Evolutionary conservation across 2,888 invertebrate species (phyloP), one percentile per base, ranked within the genome.

Genomic region (Hedya salicella): DNA sequence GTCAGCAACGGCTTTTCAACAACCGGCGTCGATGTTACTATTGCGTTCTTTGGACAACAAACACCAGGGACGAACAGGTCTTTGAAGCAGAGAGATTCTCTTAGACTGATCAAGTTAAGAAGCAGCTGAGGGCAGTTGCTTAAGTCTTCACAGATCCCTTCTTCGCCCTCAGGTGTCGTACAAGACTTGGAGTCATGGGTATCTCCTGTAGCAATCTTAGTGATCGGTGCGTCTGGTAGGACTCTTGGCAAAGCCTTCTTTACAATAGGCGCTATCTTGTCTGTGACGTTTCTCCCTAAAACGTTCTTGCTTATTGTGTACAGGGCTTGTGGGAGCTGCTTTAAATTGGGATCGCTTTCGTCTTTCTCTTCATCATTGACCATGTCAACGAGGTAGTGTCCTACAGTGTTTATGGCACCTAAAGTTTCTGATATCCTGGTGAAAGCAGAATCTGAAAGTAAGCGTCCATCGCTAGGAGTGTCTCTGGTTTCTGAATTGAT

Each of bases 1-100:
- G 85, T 73, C 1, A 87, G 60, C 0, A 86, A 75, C 6, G 91
- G 88, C 21, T 79, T 87, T 68, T 92, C 92, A 11, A 76, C 64
- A n/a, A 75, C 73, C 1, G 78, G 74, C 0, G 83, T 81, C 1
- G 83, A 75, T 3, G 85, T 78, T n/a, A 86, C 80, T 3, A 89
- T 78, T 0, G 81, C 89, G 75, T 91, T 92, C 75, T 92, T 87
- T 8, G 98, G 98, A 83, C 98, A 98, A 80, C 98, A 98, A 1
- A 98, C 98, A 1, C 98, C 98, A 0, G 98, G 98, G 1, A 97
- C 96, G 78, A 98, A 97, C 1, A 98, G 92, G 70, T 96, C 97
- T 88, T 98, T 97, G 80, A 98, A 98, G 79, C 98, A 98, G 9
- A 98, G 91, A 0, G 97, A 97, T 78, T 97, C 97, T 32, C 98